A percentile compares a stretch with the other conserved stretches of the same genome.
These are phyloP conservation scores for Nephotettix cincticeps DNA, from an alignment of 1,140 invertebrate species.

Conservation along the genomic window DNA sequence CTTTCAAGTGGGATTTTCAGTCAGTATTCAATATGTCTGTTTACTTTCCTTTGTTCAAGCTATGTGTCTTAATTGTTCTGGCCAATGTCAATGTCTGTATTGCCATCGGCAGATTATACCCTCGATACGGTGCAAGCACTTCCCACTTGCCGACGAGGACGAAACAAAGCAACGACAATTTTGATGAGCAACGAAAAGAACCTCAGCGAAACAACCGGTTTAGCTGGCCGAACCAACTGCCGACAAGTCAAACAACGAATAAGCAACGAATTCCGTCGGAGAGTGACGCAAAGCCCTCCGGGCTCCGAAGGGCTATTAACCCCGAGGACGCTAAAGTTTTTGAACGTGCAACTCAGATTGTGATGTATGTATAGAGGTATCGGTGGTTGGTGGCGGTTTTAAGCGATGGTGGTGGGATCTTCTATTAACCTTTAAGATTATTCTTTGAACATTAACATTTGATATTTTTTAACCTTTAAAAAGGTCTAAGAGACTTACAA, in stretches of 20 bases:
- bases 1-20: too few species aligned
- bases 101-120: constrained; percentile 22
- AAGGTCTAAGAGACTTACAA: too few species aligned
- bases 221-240: constrained; percentile 14
- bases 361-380: constrained; percentile 67
- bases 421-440: too few species aligned
- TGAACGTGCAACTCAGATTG: constrained; percentile 79
- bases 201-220: constrained; percentile 11
- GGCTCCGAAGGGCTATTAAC: constrained; percentile 34
- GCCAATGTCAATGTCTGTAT: too few species aligned
- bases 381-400: constrained; percentile 10
- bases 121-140: constrained; percentile 7
- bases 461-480: too few species aligned
- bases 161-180: constrained; percentile 14
- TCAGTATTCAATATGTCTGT: too few species aligned
- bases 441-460: too few species aligned
- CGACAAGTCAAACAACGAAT: constrained; percentile 37
- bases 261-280: constrained; percentile 46
- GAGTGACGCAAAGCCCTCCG: constrained; percentile 53
- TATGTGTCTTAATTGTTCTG: too few species aligned
- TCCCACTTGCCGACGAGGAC: neutral
- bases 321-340: constrained; percentile 74
- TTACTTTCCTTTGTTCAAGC: too few species aligned
- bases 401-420: constrained; percentile 13
- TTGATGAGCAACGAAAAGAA: constrained; percentile 23